Conservation (phyloP, 2,888 invertebrate genomes). For the Baccha elongata region DNA sequence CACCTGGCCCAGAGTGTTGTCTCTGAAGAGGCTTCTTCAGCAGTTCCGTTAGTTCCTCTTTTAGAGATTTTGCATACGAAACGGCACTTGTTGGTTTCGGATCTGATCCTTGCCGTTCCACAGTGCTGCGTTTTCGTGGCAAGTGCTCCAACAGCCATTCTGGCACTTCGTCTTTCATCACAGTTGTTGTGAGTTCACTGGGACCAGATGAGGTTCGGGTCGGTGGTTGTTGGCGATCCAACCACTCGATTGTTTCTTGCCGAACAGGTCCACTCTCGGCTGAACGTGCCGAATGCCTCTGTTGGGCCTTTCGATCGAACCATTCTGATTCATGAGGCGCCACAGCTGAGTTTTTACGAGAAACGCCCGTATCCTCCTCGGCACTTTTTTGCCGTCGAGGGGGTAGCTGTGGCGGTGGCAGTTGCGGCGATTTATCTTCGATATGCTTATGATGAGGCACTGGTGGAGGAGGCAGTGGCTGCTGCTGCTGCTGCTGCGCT, state of each 20-base stretch:
- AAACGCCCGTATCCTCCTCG: conserved; percentile 75
- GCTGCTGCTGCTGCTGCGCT: conserved; percentile 63
- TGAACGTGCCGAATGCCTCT: conserved; percentile 82
- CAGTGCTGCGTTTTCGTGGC: conserved; percentile 79
- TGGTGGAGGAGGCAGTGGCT: conserved; percentile 70
- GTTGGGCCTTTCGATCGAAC: conserved; percentile 82
- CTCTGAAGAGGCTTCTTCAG: conserved; percentile 81
- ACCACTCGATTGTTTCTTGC: conserved; percentile 81
- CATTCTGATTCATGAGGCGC: conserved; percentile 80
- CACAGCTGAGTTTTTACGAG: conserved; percentile 68
- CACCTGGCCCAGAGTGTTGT: conserved; percentile 81
- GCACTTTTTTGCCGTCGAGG: conserved; percentile 76
- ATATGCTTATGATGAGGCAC: conserved; percentile 74
- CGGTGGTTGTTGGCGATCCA: conserved; percentile 79
- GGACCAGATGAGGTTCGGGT: conserved; percentile 82
- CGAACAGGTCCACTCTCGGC: conserved; percentile 81
- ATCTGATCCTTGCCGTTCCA: conserved; percentile 76
- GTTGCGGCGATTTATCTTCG: conserved; percentile 71
- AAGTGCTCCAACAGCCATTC: conserved; percentile 81
- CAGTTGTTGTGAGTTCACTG: conserved; percentile 80
- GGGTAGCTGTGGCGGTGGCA: conserved; percentile 77
- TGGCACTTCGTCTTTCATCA: conserved; percentile 81
- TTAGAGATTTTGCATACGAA: conserved; percentile 80
- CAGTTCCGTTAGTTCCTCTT: conserved; percentile 80
- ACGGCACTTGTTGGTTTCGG: conserved; percentile 76